Evolutionary conservation across 37 sponge, comb jelly and placozoan genomes (phyloP).

Genomic region (Theonella swinhoei): DNA sequence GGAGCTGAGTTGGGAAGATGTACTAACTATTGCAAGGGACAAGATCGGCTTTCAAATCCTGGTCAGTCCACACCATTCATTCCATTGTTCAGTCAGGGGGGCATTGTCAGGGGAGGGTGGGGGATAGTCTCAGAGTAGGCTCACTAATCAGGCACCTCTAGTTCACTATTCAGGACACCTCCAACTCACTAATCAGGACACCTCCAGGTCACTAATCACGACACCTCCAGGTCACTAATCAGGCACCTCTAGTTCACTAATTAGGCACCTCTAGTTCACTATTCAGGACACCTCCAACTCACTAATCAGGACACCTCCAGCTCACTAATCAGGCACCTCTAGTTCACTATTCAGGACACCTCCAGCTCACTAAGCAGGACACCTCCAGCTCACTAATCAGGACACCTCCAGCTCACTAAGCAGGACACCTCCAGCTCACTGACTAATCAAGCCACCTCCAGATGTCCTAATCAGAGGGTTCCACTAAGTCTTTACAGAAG

Average conservation of each 20-base stretch:
- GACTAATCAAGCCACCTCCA: background rate
- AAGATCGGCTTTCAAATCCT: constrained; percentile 87
- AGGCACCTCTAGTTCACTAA: background rate
- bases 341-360: background rate
- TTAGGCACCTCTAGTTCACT: background rate
- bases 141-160: too few species aligned
- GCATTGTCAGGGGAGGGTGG: too few species aligned
- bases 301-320: background rate
- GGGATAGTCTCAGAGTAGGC: too few species aligned
- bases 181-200: background rate
- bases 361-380: background rate
- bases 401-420: background rate
- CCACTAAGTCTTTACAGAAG: too few species aligned
- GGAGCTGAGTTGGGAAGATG: constrained; percentile 89
- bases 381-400: background rate
- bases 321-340: background rate
- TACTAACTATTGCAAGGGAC: constrained; percentile 55
- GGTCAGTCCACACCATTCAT: constrained; percentile 32
- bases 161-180: background rate
- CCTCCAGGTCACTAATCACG: background rate
- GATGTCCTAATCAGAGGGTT: too few species aligned
- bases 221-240: background rate
- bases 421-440: background rate
- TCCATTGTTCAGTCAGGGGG: too few species aligned
- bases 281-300: background rate